Base-by-base conservation (phyloP, 2,797 vertebrate genomes). In the Halcyon chelicuti region DNA sequence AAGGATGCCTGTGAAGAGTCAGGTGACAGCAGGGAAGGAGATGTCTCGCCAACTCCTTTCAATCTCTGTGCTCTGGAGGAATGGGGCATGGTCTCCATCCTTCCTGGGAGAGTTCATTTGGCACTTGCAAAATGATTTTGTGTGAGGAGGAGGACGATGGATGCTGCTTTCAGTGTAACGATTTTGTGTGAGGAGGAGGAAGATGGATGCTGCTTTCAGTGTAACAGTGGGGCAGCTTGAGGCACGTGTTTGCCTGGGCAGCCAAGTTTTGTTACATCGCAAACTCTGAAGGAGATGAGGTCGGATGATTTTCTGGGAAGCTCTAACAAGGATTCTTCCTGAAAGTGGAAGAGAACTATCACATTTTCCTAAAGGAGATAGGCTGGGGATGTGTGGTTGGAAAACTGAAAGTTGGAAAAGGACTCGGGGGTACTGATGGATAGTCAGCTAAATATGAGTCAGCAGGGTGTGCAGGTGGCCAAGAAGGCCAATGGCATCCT, bases 161-260 rank as follows among this genome's bases (percentile, higher is more conserved):
- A 44, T 44, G 42, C 8, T 44, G 42, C 42, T 44, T 44, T 44
- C 42, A 44, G 42, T 44, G 19, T 44, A 44, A 44, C n/a, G 40
- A 16, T 75, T 61, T 33, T 22, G 37, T 0, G 7, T 21, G 35
- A 49, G 63, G 58, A 40, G 52, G 68, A 25, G 79, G 70, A 39
- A 21, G 63, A 13, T 25, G 74, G 44, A 46, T 46, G 44, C 10
- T 46, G 44, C 44, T 46, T 46, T 46, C 44, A 46, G 44, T 46
- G 21, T 46, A 46, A 46, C 0, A 15, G 21, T 29, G 52, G 23
- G 40, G 46, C 62, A 72, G n/a, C 11, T 72, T 0, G 0, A 81
- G 21, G 33, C 55, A 6, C 0, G 2, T 10, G 14, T 54, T 73
- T 0, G 0, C 8, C 57, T 15, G 26, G 19, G 21, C 35, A 58